These are phyloP conservation scores for Drosophila mulleri DNA, from an alignment of 2,888 invertebrate genomes.

Conservation along the genomic window DNA sequence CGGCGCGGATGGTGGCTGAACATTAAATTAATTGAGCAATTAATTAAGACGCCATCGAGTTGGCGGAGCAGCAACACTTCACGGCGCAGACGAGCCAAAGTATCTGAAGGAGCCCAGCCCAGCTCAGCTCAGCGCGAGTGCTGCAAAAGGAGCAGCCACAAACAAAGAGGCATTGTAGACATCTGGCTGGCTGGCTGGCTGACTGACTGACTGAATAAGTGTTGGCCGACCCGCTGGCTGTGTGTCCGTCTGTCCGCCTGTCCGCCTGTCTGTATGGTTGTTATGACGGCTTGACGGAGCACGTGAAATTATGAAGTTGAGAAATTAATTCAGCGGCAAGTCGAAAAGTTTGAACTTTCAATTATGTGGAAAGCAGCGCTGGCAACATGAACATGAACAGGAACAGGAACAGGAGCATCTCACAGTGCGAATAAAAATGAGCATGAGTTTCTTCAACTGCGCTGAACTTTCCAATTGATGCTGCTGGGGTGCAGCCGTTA, in stretches of 20 bases:
- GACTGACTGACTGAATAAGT: conserved; percentile 21
- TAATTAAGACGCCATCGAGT: conserved; percentile 82
- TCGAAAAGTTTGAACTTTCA: conserved; percentile 77
- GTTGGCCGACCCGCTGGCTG: neutral
- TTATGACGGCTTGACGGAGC: conserved; percentile 66
- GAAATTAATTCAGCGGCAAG: conserved; percentile 79
- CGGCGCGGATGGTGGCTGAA: conserved; percentile 66
- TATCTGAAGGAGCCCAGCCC: conserved; percentile 42
- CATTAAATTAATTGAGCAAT: conserved; percentile 84
- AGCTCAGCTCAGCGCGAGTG: conserved; percentile 24
- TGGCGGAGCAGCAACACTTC: conserved; percentile 53
- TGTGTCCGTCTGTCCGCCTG: neutral
- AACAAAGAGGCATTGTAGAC: conserved; percentile 74
- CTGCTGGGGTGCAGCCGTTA: conserved; percentile 70
- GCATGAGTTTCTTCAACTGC: conserved; percentile 41
- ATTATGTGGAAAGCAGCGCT: conserved; percentile 66
- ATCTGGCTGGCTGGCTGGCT: conserved; percentile 45
- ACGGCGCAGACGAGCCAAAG: conserved; percentile 26
- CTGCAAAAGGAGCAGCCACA: conserved; percentile 57
- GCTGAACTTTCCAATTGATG: conserved; percentile 71
- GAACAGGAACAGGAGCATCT: conserved; percentile 58
- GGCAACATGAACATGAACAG: conserved; percentile 54
- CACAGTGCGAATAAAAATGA: conserved; percentile 52
- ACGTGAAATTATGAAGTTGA: conserved; percentile 77
- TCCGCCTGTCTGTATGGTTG: conserved; percentile 33